Conservation (phyloP, 1,140 invertebrate genomes). For the Choristoneura fumiferana region DNA sequence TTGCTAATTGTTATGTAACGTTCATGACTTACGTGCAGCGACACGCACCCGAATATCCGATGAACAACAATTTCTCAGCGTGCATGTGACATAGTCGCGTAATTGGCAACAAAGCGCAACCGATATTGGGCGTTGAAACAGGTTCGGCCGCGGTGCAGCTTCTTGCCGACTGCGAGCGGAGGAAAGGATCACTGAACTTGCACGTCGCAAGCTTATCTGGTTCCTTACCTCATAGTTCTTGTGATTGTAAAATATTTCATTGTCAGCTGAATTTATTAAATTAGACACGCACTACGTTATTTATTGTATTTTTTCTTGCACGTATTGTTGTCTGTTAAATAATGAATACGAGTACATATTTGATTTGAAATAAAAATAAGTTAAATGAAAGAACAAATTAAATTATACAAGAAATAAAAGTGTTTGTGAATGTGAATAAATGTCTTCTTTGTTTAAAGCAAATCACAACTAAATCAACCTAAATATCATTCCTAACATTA, state of each 20-base stretch:
- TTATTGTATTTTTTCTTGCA: constrained; percentile 5
- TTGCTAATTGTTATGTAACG: constrained; percentile 75
- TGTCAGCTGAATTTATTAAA: constrained; percentile 23
- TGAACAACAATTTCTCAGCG: constrained; percentile 41
- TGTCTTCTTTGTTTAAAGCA: too few relatives aligned
- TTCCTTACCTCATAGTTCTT: constrained; percentile 62
- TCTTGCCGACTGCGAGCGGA: constrained; percentile 65
- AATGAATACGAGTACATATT: too few relatives aligned
- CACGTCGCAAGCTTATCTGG: constrained; percentile 57
- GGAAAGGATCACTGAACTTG: constrained; percentile 72
- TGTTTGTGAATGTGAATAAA: too few relatives aligned
- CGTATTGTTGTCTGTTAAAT: constrained; percentile 23
- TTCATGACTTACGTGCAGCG: constrained; percentile 47
- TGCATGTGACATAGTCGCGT: constrained; percentile 33
- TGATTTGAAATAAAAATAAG: too few relatives aligned
- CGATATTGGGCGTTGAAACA: constrained; percentile 68
- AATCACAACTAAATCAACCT: too few relatives aligned
- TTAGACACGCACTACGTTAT: too few relatives aligned
- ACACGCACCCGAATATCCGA: constrained; percentile 44
- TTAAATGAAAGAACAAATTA: too few relatives aligned
- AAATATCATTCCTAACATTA: too few relatives aligned
- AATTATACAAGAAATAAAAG: too few relatives aligned
- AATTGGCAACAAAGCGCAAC: constrained; percentile 42
- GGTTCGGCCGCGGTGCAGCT: constrained; percentile 66
- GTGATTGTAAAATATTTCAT: constrained; percentile 61